Evolutionary conservation across 1,140 invertebrate species (phyloP).

Genomic region (Nixonia krombeini): DNA sequence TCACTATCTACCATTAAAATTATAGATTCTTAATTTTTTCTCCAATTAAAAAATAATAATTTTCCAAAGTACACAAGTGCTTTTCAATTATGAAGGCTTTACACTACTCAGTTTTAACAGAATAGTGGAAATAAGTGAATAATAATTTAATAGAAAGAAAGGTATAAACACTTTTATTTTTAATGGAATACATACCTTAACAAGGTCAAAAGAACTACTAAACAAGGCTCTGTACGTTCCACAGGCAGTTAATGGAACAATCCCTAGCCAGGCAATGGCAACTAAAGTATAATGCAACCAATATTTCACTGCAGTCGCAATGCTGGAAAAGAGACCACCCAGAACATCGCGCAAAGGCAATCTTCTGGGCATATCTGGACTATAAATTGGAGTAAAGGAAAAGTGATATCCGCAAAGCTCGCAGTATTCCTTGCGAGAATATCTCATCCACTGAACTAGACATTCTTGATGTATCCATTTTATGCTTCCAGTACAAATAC

Average conservation of each 20-base stretch:
- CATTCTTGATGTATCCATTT: slow-evolving; percentile 99
- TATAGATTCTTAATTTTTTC: slow-evolving; percentile 13
- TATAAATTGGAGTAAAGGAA: slow-evolving; percentile 99
- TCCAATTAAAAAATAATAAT: too few species aligned
- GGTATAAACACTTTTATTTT: too few species aligned
- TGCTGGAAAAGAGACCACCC: slow-evolving; percentile 88
- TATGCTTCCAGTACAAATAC: slow-evolving; percentile 98
- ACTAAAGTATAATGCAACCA: slow-evolving; percentile 98
- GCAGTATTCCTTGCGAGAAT: slow-evolving; percentile 98
- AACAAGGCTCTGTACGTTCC: slow-evolving; percentile 94
- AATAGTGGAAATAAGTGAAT: too few species aligned
- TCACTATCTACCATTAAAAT: slow-evolving; percentile 74
- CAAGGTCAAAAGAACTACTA: slow-evolving; percentile 87
- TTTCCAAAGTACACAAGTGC: too few species aligned
- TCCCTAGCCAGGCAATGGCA: slow-evolving; percentile 96
- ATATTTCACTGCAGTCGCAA: slow-evolving; percentile 92
- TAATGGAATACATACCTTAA: slow-evolving; percentile 70
- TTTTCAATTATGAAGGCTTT: too few species aligned
- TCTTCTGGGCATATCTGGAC: slow-evolving; percentile 97
- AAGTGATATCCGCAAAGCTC: slow-evolving; percentile 98
- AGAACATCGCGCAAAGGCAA: slow-evolving; percentile 93
- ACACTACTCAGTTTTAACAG: too few species aligned
- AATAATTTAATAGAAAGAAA: too few species aligned
- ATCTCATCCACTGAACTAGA: slow-evolving; percentile 91
- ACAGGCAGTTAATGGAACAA: slow-evolving; percentile 97